phyloP scores from a whole-genome alignment of 2,797 vertebrate species.

The Podargus strigoides region DNA sequence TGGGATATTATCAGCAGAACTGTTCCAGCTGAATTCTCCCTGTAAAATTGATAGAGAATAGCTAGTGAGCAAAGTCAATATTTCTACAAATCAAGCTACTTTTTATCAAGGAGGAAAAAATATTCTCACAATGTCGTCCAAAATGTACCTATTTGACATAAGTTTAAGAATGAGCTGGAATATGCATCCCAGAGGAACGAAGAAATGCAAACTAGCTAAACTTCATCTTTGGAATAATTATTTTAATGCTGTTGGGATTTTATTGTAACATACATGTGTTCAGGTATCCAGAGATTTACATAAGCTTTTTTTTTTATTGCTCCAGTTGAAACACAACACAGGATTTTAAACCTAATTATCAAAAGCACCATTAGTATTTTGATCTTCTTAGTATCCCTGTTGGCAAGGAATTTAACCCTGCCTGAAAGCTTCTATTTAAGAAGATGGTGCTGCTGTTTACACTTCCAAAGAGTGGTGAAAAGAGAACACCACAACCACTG shows the following conservation, averaged over 20 bases:
- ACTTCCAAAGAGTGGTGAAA: not conserved
- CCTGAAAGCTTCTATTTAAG: slow-evolving; percentile 23
- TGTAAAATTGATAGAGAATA: not conserved
- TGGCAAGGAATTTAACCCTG: not conserved
- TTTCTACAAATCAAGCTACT: not conserved
- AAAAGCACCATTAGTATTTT: slow-evolving; percentile 29
- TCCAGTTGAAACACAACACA: not conserved
- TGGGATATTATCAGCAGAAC: not conserved
- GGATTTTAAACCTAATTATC: slow-evolving; percentile 43
- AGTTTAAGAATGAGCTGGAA: not conserved
- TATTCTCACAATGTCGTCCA: not conserved
- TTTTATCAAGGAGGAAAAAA: not conserved
- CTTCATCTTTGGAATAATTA: not conserved
- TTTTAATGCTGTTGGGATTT: not conserved
- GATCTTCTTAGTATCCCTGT: slow-evolving; percentile 24
- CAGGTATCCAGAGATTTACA: not conserved
- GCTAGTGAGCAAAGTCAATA: not conserved
- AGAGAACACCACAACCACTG: not conserved
- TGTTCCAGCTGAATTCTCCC: not conserved
- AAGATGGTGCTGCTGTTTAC: not conserved
- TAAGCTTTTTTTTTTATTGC: not conserved
- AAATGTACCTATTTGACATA: not conserved
- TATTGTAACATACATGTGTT: not conserved
- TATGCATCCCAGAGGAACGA: not conserved
- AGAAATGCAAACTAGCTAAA: not conserved